Evolutionary conservation across 1,140 invertebrate species (phyloP), one percentile per base, ranked within the genome.

Genomic region (Leucophenga varia): DNA sequence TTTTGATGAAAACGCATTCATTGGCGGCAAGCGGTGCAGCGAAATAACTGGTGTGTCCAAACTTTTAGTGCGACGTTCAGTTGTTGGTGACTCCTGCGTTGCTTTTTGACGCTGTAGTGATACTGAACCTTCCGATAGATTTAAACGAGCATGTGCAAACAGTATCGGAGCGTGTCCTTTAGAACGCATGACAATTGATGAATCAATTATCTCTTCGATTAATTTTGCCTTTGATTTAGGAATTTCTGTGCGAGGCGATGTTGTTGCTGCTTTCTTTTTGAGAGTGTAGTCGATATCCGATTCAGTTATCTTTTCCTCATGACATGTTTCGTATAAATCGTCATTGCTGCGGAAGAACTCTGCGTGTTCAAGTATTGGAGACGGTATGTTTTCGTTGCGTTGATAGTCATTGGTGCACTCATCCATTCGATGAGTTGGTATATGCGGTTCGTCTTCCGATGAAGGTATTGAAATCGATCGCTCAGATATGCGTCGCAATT

Each of bases 1-100:
- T 74, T 91, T 91, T 44, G 88, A 90, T 1, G 89, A 91, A 76
- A 91, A 90, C 0, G 89, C 86, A 74, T 90, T 90, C 60, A 87
- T 84, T n/a, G 87, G 85, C 18, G 89, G 89, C 43, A 91, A 74
- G 58, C 82, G 80, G 72, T 88, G 86, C 16, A 91, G 67, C 13
- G 88, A 84, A 60, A 91, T 89, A 34, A 91, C 86, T 8, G 88
- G 86, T 13, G 88, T 86, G 65, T 91, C 90, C 51, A 92, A 77
- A 47, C 89, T 91, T 72, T 90, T 90, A 0, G 89, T 86, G 59
- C 89, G 79, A 49, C 89, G 79, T 49, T 87, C 84, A 14, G 85
- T 76, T 9, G 84, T 84, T 14, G 87, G 87, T 3, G 87, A 90
- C 49, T 86, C 85, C 61, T 81, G 80, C 5, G 64, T 72, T 9